A percentile compares a stretch with the other conserved stretches of the same genome.
Evolutionary conservation across 2,113 vertebrate species (phyloP).

Genomic region (Poeciliopsis prolifica): DNA sequence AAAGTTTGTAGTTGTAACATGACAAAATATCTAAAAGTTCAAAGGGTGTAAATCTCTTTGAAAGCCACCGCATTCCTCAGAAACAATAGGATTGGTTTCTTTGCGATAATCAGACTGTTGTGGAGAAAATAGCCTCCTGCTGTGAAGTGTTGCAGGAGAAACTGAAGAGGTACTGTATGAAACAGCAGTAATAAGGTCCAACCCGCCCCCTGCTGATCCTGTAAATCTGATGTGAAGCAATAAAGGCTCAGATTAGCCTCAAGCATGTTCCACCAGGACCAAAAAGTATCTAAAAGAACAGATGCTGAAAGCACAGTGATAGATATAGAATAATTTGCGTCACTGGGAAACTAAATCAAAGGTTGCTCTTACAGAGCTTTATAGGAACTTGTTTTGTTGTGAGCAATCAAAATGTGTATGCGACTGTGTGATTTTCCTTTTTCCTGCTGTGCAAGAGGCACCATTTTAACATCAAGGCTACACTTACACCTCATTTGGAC

Average conservation of each 20-base stretch:
- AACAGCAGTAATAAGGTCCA: no score
- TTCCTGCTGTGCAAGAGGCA: neutral
- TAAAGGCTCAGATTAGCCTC: neutral
- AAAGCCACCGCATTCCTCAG: neutral
- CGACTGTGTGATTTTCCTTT: slow-evolving; percentile 1
- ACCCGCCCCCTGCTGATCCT: neutral
- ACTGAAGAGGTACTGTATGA: neutral
- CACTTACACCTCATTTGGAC: neutral
- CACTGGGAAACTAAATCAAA: slow-evolving; percentile 5
- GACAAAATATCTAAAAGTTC: neutral
- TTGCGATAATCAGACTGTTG: neutral
- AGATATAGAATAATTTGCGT: slow-evolving; percentile 22
- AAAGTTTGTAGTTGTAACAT: neutral
- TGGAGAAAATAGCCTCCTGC: neutral
- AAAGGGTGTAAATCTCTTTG: neutral
- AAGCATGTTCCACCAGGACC: neutral
- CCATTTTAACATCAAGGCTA: neutral
- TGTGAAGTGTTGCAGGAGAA: neutral
- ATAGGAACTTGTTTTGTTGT: slow-evolving; percentile 52
- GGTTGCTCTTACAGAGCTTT: slow-evolving; percentile 47
- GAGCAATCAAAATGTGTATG: slow-evolving; percentile 15
- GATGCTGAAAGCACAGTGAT: slow-evolving; percentile 8
- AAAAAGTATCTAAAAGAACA: slow-evolving; percentile 1
- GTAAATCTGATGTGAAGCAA: neutral
- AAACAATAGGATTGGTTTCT: neutral